Evolutionary conservation across 2,888 invertebrate species (phyloP).

Genomic region (Cosmorhoe ocellata): DNA sequence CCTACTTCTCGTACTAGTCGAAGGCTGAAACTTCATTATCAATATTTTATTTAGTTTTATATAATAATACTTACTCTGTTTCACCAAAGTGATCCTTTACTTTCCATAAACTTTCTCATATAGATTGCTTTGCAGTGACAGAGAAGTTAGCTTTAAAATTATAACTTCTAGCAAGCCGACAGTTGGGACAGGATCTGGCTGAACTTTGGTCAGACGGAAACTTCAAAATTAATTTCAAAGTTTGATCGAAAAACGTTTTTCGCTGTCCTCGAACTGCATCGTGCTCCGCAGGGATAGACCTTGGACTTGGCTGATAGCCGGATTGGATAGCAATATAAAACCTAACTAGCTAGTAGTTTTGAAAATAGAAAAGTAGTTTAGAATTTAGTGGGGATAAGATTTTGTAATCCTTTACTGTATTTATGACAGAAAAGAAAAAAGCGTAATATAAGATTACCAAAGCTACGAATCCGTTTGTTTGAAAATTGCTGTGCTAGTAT

Average conservation of each 20-base stretch:
- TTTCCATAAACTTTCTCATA: not conserved
- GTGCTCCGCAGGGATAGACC: slow-evolving; percentile 26
- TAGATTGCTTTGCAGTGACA: slow-evolving; percentile 2
- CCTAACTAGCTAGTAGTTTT: too few species aligned
- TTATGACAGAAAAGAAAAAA: too few species aligned
- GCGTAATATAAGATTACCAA: too few species aligned
- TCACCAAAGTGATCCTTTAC: too few species aligned
- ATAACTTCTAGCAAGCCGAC: slow-evolving; percentile 53
- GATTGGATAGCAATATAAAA: not conserved
- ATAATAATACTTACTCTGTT: too few species aligned
- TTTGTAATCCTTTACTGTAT: too few species aligned
- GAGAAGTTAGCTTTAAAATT: slow-evolving; percentile 53
- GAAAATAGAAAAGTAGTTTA: too few species aligned
- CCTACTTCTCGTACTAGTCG: too few species aligned
- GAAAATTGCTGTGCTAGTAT: too few species aligned
- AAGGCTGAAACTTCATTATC: too few species aligned
- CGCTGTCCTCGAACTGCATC: slow-evolving; percentile 46
- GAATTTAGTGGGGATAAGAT: too few species aligned
- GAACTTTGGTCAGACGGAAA: slow-evolving; percentile 60
- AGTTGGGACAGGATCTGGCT: slow-evolving; percentile 46
- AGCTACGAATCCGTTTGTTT: too few species aligned
- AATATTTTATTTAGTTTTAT: not conserved
- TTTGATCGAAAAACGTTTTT: slow-evolving; percentile 74
- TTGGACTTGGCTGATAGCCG: slow-evolving; percentile 18
- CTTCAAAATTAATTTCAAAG: slow-evolving; percentile 75